A percentile compares a stretch with the other conserved stretches of the same genome.
Conservation (phyloP, 2,888 invertebrate species). For the Byasa hedistus region DNA sequence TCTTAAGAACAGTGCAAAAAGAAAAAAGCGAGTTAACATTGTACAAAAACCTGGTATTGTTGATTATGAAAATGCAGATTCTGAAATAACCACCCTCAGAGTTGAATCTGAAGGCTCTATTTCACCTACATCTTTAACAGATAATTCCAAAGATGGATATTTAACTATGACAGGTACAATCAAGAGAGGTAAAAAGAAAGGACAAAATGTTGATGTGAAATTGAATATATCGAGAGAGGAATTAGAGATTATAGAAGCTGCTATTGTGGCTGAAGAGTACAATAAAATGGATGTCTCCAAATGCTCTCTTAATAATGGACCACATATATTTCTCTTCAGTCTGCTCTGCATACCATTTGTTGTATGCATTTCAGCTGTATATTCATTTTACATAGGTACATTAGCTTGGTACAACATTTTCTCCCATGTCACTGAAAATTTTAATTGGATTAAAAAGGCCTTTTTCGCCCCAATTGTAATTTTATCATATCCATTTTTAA, state of each 20-base stretch:
- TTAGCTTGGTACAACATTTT: conserved; percentile 89
- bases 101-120: conserved; percentile 73
- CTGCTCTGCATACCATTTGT: conserved; percentile 84
- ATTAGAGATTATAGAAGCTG: conserved; percentile 83
- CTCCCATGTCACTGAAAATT: conserved; percentile 84
- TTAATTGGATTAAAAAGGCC: conserved; percentile 81
- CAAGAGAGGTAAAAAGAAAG: conserved; percentile 85
- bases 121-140: conserved; percentile 79
- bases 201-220: conserved; percentile 85
- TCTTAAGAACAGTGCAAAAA: conserved; percentile 69
- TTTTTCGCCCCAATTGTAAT: conserved; percentile 84
- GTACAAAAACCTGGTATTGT: conserved; percentile 65
- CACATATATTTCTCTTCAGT: conserved; percentile 83
- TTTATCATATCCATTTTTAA: conserved; percentile 84
- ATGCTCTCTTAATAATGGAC: conserved; percentile 80
- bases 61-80: conserved; percentile 64
- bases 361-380: conserved; percentile 80
- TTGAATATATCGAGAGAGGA: conserved; percentile 86
- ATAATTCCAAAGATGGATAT: conserved; percentile 78
- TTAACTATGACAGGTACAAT: conserved; percentile 87
- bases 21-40: conserved; percentile 83
- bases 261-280: conserved; percentile 79
- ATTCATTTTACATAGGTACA: conserved; percentile 87
- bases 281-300: conserved; percentile 79
- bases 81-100: conserved; percentile 64